These are phyloP conservation scores for Sus cebifrons DNA, from an alignment of 2,797 vertebrate genomes.

Conservation along the genomic window DNA sequence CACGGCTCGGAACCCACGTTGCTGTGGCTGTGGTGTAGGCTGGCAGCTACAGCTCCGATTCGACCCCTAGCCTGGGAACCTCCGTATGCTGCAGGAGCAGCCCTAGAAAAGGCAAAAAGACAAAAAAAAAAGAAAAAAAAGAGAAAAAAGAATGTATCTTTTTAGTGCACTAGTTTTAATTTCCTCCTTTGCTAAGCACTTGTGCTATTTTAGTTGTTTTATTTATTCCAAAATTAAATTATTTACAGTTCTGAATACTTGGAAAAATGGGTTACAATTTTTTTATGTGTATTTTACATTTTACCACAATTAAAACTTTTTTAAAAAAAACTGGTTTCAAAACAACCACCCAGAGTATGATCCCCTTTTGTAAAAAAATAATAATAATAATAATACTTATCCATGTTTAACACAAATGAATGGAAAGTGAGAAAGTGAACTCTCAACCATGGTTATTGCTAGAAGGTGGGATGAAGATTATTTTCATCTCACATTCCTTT, in stretches of 20 bases:
- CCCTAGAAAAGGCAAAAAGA: too few species aligned
- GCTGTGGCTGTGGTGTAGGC: too few species aligned
- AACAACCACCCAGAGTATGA: conserved; percentile 11
- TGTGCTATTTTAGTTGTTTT: background rate
- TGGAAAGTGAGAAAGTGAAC: conserved; percentile 44
- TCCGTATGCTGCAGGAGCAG: too few species aligned
- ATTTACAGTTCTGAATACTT: conserved; percentile 22
- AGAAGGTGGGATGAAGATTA: background rate
- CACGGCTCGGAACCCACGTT: too few species aligned
- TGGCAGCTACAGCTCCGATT: too few species aligned
- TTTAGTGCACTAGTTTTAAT: conserved; percentile 23
- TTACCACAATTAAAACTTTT: conserved; percentile 55
- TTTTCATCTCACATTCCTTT: conserved; percentile 44
- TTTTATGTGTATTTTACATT: conserved; percentile 24
- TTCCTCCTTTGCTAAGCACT: background rate
- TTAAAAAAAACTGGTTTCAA: background rate
- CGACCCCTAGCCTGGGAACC: too few species aligned
- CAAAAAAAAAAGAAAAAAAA: too few species aligned
- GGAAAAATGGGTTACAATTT: conserved; percentile 19
- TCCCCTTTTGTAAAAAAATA: background rate
- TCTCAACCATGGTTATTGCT: conserved; percentile 7
- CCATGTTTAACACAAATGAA: conserved; percentile 33
- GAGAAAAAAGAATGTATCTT: background rate
- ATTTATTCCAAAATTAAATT: conserved; percentile 37
- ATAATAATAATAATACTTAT: conserved; percentile 5